These are phyloP conservation scores for Thripadectes ignobilis DNA, from an alignment of 2,797 vertebrate species.

Conservation along the genomic window DNA sequence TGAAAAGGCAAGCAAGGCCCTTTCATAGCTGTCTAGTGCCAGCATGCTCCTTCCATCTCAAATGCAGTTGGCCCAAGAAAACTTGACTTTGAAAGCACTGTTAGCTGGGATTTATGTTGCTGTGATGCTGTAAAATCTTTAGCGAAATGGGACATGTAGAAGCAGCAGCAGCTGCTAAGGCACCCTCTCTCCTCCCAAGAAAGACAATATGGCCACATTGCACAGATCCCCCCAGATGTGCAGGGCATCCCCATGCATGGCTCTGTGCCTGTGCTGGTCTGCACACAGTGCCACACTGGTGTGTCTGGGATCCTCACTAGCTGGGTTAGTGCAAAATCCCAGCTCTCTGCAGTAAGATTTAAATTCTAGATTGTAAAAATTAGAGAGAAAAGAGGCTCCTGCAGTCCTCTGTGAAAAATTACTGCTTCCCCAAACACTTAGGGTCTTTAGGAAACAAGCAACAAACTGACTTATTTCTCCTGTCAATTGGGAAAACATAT, in stretches of 20 bases:
- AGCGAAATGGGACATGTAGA: neutral
- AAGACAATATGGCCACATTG: neutral
- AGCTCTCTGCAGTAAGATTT: neutral
- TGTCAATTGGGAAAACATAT: neutral
- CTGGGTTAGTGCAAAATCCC: neutral
- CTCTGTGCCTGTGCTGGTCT: neutral
- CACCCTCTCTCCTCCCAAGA: neutral
- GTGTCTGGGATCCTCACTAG: neutral
- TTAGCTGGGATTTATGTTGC: neutral
- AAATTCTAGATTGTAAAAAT: neutral
- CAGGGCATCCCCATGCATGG: rapidly evolving
- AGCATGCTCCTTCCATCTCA: neutral
- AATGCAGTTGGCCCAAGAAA: neutral
- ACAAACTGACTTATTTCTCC: neutral
- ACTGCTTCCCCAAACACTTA: neutral
- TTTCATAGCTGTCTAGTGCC: neutral
- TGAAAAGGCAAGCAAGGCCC: neutral
- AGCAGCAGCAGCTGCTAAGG: neutral
- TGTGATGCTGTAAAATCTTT: neutral
- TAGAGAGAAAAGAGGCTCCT: neutral
- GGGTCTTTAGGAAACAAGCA: neutral
- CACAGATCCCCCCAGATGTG: neutral
- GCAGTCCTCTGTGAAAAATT: neutral
- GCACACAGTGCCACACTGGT: neutral
- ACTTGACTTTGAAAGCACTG: neutral